Evolutionary conservation across 2,113 vertebrate genomes (phyloP), one percentile per base, ranked within the genome.

Genomic region (Tragelaphus strepsiceros): DNA sequence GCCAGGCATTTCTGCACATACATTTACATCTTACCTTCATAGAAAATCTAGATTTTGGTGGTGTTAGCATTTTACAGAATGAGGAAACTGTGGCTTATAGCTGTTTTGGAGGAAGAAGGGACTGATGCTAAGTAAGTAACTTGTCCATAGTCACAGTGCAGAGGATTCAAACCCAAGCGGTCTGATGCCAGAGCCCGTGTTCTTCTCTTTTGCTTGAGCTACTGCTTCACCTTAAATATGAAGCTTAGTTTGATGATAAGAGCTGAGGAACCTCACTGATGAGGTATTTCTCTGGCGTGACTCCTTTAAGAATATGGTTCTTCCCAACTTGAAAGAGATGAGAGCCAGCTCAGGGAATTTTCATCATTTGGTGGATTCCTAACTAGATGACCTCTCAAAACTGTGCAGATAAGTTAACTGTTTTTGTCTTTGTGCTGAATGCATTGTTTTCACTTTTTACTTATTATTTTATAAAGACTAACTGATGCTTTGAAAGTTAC

Each of bases 181-280:
- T 88, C 43, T 92, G 43, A 74, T 26, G 77, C 21, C 28, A 30
- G 78, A 71, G 56, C 32, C 62, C 24, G 2, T 53, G 26, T 4
- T 92, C 22, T 35, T 35, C 59, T 86, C 19, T 90, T 97, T 84
- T 74, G 39, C 30, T 93, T 90, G 58, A 24, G 64, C 59, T 84
- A 51, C 19, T 77, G 3, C 64, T 97, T 96, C 49, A 84, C 84
- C 83, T 92, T 87, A 94, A 89, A 43, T 84, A 51, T 95, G 71
- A 92, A 91, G 93, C 53, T 95, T 94, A 74, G 71, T 94, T 80
- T 88, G 62, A 58, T 43, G 12, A 8, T 71, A 43, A 80, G 22
- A 67, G 8, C 30, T 43, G 67, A 88, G 85, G 32, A 81, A 78
- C 19, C 54, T 89, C 88, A 74, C 32, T 88, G 54, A 24, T 94